Evolutionary conservation across 23 tunicate genomes (phyloP).

Genomic region (Phallusia fumigata): DNA sequence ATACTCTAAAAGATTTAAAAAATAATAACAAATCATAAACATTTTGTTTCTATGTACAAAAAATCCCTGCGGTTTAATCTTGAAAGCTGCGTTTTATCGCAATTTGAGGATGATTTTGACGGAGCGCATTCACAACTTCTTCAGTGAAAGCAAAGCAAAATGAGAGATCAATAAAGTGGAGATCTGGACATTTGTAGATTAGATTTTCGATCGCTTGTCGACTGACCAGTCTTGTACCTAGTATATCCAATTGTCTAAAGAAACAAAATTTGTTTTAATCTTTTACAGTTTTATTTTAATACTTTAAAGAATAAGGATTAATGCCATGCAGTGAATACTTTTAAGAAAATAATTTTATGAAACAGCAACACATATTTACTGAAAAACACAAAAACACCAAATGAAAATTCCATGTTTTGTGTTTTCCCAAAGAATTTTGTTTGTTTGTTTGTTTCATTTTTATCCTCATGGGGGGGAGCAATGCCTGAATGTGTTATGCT

Average conservation of each 20-base stretch:
- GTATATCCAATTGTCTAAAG: constrained; percentile 78
- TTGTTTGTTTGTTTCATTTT: no score
- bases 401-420: no score
- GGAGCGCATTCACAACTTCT: constrained; percentile 51
- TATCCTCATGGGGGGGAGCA: no score
- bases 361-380: no score
- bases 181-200: constrained; percentile 37
- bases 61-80: constrained; percentile 19
- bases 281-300: background rate
- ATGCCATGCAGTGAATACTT: no score
- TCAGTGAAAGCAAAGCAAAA: constrained; percentile 67
- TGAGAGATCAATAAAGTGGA: constrained; percentile 77
- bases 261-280: background rate
- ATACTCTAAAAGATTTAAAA: background rate
- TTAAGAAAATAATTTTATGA: no score
- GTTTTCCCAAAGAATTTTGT: no score
- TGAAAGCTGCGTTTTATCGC: constrained; percentile 87
- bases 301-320: no score
- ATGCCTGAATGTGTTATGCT: no score
- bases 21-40: background rate
- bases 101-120: constrained; percentile 50
- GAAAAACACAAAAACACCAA: no score
- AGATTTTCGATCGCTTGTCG: constrained; percentile 43
- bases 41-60: background rate
- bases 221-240: constrained; percentile 80